These are phyloP conservation scores for Athetis lepigone DNA, from an alignment of 2,888 invertebrate genomes.

Conservation along the genomic window DNA sequence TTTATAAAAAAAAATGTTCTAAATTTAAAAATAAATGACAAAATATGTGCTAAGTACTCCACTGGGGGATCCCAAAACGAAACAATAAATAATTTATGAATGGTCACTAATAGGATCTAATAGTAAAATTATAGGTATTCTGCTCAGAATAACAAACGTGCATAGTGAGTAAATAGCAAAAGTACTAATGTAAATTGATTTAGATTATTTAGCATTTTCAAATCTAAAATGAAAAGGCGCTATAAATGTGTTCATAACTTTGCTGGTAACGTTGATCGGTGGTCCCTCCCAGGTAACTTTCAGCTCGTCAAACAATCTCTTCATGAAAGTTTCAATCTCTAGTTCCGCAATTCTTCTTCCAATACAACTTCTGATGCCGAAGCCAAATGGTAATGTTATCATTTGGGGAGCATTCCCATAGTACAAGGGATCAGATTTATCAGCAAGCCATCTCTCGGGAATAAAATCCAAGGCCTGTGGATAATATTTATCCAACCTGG, in stretches of 20 bases:
- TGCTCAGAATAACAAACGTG: neutral
- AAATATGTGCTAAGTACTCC: too few species aligned
- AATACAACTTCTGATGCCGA: conserved; percentile 92
- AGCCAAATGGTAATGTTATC: conserved; percentile 92
- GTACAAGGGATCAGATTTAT: conserved; percentile 82
- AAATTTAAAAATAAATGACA: too few species aligned
- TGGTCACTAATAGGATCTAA: too few species aligned
- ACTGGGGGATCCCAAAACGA: too few species aligned
- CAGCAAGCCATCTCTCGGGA: conserved; percentile 93
- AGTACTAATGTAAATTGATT: neutral
- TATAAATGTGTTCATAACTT: conserved; percentile 74
- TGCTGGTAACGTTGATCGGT: conserved; percentile 75
- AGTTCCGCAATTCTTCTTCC: conserved; percentile 94
- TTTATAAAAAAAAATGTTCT: too few species aligned
- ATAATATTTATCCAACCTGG: conserved; percentile 89
- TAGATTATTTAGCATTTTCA: conserved; percentile 55
- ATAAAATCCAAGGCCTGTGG: conserved; percentile 89
- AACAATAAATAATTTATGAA: too few species aligned
- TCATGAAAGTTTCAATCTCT: conserved; percentile 91
- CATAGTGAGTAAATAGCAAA: neutral
- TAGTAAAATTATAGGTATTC: too few species aligned
- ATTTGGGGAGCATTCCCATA: conserved; percentile 90
- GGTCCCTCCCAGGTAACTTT: conserved; percentile 83
- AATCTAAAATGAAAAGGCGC: conserved; percentile 71
- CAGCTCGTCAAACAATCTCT: conserved; percentile 76